Base-by-base conservation (phyloP, 2,888 invertebrate genomes). In the Timema cristinae region DNA sequence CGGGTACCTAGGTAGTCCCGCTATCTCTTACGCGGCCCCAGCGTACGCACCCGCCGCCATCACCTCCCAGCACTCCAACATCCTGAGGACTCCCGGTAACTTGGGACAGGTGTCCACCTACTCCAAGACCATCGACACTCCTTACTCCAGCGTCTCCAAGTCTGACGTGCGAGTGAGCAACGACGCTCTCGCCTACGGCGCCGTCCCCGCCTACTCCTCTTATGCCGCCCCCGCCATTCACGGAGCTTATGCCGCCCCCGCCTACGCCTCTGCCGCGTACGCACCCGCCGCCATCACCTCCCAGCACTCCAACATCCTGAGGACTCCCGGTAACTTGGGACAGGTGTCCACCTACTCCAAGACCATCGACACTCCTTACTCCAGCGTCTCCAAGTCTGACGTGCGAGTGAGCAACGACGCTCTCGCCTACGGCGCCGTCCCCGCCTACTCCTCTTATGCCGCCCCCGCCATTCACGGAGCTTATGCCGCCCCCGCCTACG, bases 91-190 rank as follows among this genome's bases (percentile, higher is more conserved):
- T 68, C 88, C 85, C 73, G 91, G 89, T 76, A 91, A 91, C 80
- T 83, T 91, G 75, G 90, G 90, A 75, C 81, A 82, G 75, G 85
- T 89, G 73, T 89, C 91, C 15, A 89, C 90, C 67, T 89, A 88
- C 82, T 85, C 87, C 16, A 91, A 90, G 80, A 86, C 89, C 74
- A 86, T 91, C 77, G 89, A 89, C 81, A 91, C 91, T 4, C 90
- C 91, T 9, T 91, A 86, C 84, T 90, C 90, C 68, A 90, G 89
- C 79, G 89, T 89, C 63, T 87, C 89, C 78, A 90, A 90, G 79
- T 83, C 89, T 47, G 90, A 90, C 78, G 86, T 90, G 50, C 87
- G 90, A 15, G 88, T 90, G 47, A 76, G 75, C 72, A 76, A 76
- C 70, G 76, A 77, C 72, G 73, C 72, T 52, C 59, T 70, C 69